Evolutionary conservation across 1,140 invertebrate genomes (phyloP).

Genomic region (Caenorhabditis remanei): DNA sequence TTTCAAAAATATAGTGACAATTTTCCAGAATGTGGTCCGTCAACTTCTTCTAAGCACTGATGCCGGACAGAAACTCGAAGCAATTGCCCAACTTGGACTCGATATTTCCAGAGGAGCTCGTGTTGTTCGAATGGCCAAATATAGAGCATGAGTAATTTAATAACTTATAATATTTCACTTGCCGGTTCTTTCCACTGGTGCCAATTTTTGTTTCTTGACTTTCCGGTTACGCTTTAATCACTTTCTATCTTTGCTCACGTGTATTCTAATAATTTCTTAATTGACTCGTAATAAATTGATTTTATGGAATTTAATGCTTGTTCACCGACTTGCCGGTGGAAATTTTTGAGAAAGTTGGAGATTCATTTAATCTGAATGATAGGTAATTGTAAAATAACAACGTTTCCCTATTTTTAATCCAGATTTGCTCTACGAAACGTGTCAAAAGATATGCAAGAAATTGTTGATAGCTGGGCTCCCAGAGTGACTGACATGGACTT

Average conservation of each 20-base stretch:
- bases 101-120: slow-evolving; percentile 52
- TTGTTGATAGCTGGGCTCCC: no score
- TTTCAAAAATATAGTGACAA: not conserved
- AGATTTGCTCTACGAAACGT: no score
- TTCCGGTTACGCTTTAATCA: slow-evolving; percentile 52
- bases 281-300: not conserved
- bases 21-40: slow-evolving; percentile 49
- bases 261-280: not conserved
- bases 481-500: no score
- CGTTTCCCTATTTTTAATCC: no score
- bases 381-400: no score
- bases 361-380: no score
- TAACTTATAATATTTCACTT: not conserved
- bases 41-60: slow-evolving; percentile 31
- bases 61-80: slow-evolving; percentile 22
- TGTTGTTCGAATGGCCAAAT: slow-evolving; percentile 46
- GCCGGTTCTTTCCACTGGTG: slow-evolving; percentile 46
- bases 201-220: slow-evolving; percentile 12
- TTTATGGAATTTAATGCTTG: no score
- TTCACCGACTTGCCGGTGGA: no score
- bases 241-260: not conserved
- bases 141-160: not conserved
- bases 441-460: no score
- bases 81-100: slow-evolving; percentile 40
- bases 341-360: no score